These are phyloP conservation scores for Danionella dracula DNA, from an alignment of 2,797 vertebrate genomes.

Conservation along the genomic window DNA sequence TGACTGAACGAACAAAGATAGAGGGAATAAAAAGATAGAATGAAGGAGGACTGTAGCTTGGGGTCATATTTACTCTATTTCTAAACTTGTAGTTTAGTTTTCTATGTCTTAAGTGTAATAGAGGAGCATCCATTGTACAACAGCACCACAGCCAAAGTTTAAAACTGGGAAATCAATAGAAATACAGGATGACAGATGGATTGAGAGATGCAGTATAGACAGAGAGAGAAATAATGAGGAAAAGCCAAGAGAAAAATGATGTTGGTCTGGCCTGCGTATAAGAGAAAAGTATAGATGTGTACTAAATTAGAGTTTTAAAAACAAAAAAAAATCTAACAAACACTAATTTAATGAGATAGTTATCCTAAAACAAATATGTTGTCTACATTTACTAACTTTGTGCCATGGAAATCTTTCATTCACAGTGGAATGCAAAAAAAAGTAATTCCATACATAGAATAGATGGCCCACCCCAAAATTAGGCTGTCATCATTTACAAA, in stretches of 20 bases:
- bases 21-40: background rate
- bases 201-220: slow-evolving; percentile 39
- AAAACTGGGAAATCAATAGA: slow-evolving; percentile 35
- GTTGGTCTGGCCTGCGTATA: slow-evolving; percentile 62
- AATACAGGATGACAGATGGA: slow-evolving; percentile 26
- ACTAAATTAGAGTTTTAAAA: slow-evolving; percentile 44
- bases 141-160: slow-evolving; percentile 22
- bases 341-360: background rate
- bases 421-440: background rate
- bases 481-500: background rate
- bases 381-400: background rate
- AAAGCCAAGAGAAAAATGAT: slow-evolving; percentile 27
- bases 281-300: slow-evolving; percentile 63
- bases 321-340: slow-evolving; percentile 25
- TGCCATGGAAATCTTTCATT: background rate
- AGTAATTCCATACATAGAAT: background rate
- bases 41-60: slow-evolving; percentile 46
- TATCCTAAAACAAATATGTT: background rate
- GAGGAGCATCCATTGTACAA: slow-evolving; percentile 20
- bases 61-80: slow-evolving; percentile 62
- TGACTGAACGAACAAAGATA: slow-evolving; percentile 28
- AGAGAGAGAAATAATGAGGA: slow-evolving; percentile 44
- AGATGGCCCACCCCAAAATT: background rate
- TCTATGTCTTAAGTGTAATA: slow-evolving; percentile 14
- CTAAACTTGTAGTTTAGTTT: slow-evolving; percentile 49